Evolutionary conservation across 1,140 invertebrate species (phyloP), one percentile per base, ranked within the genome.

Genomic region (Aphelenchoides fujianensis): DNA sequence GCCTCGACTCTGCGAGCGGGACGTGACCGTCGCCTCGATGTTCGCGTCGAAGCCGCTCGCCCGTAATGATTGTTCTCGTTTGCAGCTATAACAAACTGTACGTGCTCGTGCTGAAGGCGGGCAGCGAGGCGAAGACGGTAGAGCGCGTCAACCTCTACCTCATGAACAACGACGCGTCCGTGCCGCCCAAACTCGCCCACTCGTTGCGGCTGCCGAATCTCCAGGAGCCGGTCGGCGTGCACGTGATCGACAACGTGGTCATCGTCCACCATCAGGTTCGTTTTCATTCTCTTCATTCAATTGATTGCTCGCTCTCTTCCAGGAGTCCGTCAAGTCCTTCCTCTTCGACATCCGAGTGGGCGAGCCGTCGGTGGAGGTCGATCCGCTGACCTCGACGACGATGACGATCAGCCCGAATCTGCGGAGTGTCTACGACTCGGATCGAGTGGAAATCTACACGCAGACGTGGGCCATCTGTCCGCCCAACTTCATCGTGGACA

Each of bases 241-340:
- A 74, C 37, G 59, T 63, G n/a, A 71, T 74, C 19, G 73, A 74
- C 36, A 74, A 74, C 27, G 41, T 77, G 5, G 74, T 74, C 16
- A 35, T 74, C 30, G 34, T 73, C 16, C 71, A 73, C 23, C 72
- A 73, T 19, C 69, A 71, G 30, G 71, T 75, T 5, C 12, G n/a
- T 64, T 19, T 9, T n/a, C n/a, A n/a, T 74, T 36, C n/a, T 19
- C 3, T 61, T 59, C 31, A 16, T 19, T 30, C 55, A 68, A 68
- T 62, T 3, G n/a, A 12, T 62, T 16, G 5, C 27, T 70, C 7
- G 7, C 72, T 7, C 68, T 16, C 12, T 48, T 48, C 41, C 12
- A 48, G 41, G 41, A 48, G 41, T 48, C 71, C 9, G n/a, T 23
- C 7, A 19, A 72, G 31, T 63, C 74, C 1, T 27, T 79, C 2